Conservation (phyloP, 2,113 vertebrate species). For the Egretta garzetta region DNA sequence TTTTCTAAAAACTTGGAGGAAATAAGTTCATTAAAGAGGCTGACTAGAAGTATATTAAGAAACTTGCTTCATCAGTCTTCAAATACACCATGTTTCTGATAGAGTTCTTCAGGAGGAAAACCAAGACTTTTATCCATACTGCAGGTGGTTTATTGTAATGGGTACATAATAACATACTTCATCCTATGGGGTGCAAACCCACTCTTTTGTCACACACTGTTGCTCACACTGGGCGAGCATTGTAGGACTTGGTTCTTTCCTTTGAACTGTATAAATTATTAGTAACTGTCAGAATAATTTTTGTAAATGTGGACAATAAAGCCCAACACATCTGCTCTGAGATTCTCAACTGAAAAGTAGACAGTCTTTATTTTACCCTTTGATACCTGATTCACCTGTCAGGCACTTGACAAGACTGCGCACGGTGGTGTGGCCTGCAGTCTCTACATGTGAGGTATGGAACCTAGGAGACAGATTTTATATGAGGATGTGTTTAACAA, state of each 20-base stretch:
- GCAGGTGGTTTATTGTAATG: background rate
- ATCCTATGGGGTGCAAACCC: rapidly evolving
- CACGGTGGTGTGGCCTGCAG: background rate
- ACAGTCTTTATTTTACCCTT: background rate
- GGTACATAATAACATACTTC: background rate
- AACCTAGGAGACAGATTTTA: background rate
- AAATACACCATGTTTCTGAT: background rate
- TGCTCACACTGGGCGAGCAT: background rate
- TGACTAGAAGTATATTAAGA: background rate
- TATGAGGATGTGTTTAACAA: background rate
- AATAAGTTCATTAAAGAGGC: background rate
- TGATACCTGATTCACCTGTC: background rate
- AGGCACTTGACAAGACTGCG: background rate
- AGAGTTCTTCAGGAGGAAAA: background rate
- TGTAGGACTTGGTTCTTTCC: background rate
- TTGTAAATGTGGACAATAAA: background rate
- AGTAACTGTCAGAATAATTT: background rate
- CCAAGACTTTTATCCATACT: rapidly evolving
- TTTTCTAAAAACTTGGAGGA: background rate
- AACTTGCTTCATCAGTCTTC: background rate
- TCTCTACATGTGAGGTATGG: background rate
- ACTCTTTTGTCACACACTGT: background rate
- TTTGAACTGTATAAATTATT: background rate
- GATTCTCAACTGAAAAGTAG: background rate
- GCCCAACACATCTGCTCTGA: background rate